Evolutionary conservation across 2,797 vertebrate species (phyloP).

Genomic region (Bufotes viridis): DNA sequence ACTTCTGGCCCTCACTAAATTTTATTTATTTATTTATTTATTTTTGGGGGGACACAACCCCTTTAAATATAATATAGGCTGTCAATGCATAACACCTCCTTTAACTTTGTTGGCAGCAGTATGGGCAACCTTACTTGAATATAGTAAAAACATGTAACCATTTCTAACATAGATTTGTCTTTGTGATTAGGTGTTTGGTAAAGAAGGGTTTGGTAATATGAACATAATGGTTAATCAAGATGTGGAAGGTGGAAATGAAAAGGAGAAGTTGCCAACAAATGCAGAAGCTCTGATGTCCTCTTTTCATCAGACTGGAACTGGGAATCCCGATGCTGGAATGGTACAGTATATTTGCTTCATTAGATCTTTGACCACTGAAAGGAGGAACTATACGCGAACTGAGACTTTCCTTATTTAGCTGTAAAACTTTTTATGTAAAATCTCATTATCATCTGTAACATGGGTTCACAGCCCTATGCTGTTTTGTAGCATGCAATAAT

Average conservation of each 20-base stretch:
- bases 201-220: constrained; percentile 59
- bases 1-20: no score
- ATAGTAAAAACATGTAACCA: not conserved
- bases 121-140: not conserved
- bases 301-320: constrained; percentile 76
- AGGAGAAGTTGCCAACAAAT: constrained; percentile 77
- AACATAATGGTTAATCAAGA: constrained; percentile 65
- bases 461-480: no score
- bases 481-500: no score
- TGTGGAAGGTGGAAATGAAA: constrained; percentile 61
- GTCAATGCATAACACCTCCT: no score
- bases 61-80: no score
- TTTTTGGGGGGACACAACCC: no score
- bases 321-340: constrained; percentile 71
- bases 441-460: not conserved
- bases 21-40: no score
- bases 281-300: constrained; percentile 82
- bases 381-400: constrained; percentile 2
- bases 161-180: not conserved
- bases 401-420: not conserved
- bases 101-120: no score
- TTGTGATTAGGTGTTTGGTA: constrained; percentile 63
- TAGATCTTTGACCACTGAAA: not conserved
- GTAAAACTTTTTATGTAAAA: not conserved
- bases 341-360: constrained; percentile 66